Percentiles rank a stretch among this genome's conserved stretches.
phyloP scores from a whole-genome alignment of 2,888 invertebrate species.

The Parascotia fuliginaria region DNA sequence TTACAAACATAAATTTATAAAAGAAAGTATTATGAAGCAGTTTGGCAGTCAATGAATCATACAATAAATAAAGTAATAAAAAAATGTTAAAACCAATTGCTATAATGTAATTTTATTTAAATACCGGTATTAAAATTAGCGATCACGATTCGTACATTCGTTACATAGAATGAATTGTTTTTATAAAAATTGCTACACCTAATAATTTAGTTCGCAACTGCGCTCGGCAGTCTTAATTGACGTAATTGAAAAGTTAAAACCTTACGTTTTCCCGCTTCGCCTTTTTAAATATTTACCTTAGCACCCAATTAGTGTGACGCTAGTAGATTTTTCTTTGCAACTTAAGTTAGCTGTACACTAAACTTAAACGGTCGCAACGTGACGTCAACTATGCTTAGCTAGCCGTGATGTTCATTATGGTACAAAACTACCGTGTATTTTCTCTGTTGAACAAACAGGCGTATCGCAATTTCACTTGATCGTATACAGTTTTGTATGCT shows the following conservation, averaged over 20 bases:
- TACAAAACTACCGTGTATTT: too few relatives aligned
- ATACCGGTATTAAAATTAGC: conserved; percentile 22
- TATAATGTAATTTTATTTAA: conserved; percentile 26
- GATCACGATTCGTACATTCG: conserved; percentile 28
- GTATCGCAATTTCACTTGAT: background rate
- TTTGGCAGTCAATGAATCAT: background rate
- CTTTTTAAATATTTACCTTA: conserved; percentile 82
- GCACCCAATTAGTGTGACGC: conserved; percentile 79
- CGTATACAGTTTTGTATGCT: conserved; percentile 3
- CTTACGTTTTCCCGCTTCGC: conserved; percentile 67
- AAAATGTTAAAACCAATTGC: conserved; percentile 10
- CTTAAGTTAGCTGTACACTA: conserved; percentile 37
- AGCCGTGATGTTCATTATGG: background rate
- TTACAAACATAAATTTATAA: background rate
- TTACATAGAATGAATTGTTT: conserved; percentile 39
- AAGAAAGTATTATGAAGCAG: background rate
- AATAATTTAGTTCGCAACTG: conserved; percentile 54
- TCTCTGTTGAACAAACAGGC: background rate
- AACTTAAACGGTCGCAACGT: background rate
- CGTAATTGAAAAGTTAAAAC: conserved; percentile 80
- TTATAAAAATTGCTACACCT: conserved; percentile 45
- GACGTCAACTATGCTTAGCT: background rate
- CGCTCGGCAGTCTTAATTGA: conserved; percentile 71
- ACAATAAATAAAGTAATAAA: conserved; percentile 20
- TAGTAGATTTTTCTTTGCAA: conserved; percentile 62